A percentile compares a stretch with the other conserved stretches of the same genome.
Evolutionary conservation across 2,797 vertebrate genomes (phyloP).

Genomic region (Eulemur albifrons): DNA sequence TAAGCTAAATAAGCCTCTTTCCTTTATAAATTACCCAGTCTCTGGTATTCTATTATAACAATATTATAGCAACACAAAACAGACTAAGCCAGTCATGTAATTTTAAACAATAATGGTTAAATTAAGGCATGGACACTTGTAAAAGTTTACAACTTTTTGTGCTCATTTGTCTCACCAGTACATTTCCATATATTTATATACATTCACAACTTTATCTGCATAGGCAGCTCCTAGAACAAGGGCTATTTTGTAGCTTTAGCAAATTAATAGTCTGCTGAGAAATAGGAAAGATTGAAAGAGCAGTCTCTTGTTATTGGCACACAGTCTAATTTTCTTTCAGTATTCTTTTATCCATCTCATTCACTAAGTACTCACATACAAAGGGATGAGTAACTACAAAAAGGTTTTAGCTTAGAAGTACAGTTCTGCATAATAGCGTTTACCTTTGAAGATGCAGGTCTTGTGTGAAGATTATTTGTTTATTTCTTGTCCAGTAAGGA

Average conservation of each 20-base stretch:
- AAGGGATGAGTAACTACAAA: constrained; percentile 22
- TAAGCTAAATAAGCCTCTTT: background rate
- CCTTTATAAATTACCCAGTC: background rate
- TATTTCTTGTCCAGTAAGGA: background rate
- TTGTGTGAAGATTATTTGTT: background rate
- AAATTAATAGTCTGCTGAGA: background rate
- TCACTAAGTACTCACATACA: constrained; percentile 31
- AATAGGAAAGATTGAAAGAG: constrained; percentile 39
- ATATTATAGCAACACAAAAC: background rate
- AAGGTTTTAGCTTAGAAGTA: constrained; percentile 20
- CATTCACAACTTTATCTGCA: background rate
- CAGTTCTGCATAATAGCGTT: background rate
- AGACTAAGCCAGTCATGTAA: background rate
- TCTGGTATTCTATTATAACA: background rate
- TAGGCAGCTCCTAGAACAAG: background rate
- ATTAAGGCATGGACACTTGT: background rate
- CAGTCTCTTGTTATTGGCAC: constrained; percentile 39
- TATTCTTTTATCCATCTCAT: constrained; percentile 60
- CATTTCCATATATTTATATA: background rate
- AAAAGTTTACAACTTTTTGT: background rate
- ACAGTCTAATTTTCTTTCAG: constrained; percentile 24
- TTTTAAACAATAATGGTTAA: background rate
- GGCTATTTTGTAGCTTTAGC: background rate
- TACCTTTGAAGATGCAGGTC: background rate
- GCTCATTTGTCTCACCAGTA: background rate